A percentile compares a stretch with the other conserved stretches of the same genome.
Evolutionary conservation across 2,888 invertebrate genomes (phyloP).

Genomic region (Helicoverpa assulta): DNA sequence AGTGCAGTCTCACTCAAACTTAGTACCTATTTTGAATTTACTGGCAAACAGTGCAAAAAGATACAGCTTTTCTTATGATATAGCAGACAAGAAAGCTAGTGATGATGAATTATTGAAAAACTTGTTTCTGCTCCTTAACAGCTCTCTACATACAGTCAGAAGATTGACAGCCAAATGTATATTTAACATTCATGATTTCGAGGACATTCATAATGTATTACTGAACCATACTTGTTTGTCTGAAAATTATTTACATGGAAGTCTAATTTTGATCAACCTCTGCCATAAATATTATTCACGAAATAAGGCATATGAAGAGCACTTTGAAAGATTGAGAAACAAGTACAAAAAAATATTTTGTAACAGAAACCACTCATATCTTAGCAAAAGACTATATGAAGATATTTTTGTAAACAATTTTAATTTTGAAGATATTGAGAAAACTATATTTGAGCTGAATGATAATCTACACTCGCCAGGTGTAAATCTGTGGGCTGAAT

Average conservation of each 20-base stretch:
- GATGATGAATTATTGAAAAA: conserved; percentile 71
- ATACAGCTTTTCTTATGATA: conserved; percentile 77
- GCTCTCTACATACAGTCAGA: conserved; percentile 84
- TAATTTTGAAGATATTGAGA: conserved; percentile 59
- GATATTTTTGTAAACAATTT: conserved; percentile 56
- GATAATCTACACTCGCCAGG: conserved; percentile 71
- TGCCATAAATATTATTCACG: conserved; percentile 69
- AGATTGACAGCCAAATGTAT: conserved; percentile 83
- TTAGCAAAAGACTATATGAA: conserved; percentile 75
- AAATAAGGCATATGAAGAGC: conserved; percentile 35
- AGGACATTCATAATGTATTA: conserved; percentile 66
- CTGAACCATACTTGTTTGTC: conserved; percentile 59
- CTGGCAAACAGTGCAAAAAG: conserved; percentile 82
- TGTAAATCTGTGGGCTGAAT: conserved; percentile 75
- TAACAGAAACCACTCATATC: conserved; percentile 71
- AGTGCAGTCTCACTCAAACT: conserved; percentile 80
- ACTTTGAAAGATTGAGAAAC: conserved; percentile 62
- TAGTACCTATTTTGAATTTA: conserved; percentile 84
- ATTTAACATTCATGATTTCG: conserved; percentile 79
- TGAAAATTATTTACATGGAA: conserved; percentile 84
- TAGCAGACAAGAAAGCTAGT: conserved; percentile 50
- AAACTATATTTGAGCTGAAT: conserved; percentile 68
- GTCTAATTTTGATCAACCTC: conserved; percentile 72
- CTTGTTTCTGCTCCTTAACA: conserved; percentile 77
- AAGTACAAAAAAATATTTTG: conserved; percentile 63